Evolutionary conservation across 2,797 vertebrate genomes (phyloP), one percentile per base, ranked within the genome.

Genomic region (Myotis findleyi): DNA sequence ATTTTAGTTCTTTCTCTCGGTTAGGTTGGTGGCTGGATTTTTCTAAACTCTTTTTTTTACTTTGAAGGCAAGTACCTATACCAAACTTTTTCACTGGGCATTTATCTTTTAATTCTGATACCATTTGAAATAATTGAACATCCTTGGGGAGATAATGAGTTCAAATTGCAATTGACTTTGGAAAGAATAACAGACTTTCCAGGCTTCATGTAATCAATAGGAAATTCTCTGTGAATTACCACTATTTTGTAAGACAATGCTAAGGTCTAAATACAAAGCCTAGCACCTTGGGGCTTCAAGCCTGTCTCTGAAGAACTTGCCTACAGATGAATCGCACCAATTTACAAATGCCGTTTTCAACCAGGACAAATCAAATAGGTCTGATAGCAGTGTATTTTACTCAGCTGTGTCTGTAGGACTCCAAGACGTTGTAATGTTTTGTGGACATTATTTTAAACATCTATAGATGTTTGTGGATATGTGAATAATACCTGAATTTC

Each of bases 111-210:
- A 80, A 97, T 93, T 94, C 94, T 87, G 75, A 95, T 95, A 53
- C 57, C 89, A 30, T 94, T 95, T 95, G 80, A 93, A 96, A 83
- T 44, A 96, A 83, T 51, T 86, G 89, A 94, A 83, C 72, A 94
- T 96, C 93, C 85, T 83, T 86, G 55, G 68, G 57, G 76, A 95
- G 93, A 92, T 89, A 59, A 76, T 86, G 81, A 95, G 30, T 71
- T 97, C 92, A 94, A 97, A 94, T 96, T 95, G 89, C 93, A 95
- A 90, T 89, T 96, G 72, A 5, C 62, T 80, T 97, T 95, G 94
- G 84, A 85, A 91, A 96, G 91, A 97, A 94, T 88, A 95, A 96
- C 73, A 94, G 93, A 93, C 85, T 93, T 94, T 81, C 91, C 91
- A 20, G 83, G 27, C 38, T 95, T 77, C 81, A 41, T 94, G 68